Evolutionary conservation across 1,140 invertebrate species (phyloP), one percentile per base, ranked within the genome.

Genomic region (Belonocnema kinseyi): DNA sequence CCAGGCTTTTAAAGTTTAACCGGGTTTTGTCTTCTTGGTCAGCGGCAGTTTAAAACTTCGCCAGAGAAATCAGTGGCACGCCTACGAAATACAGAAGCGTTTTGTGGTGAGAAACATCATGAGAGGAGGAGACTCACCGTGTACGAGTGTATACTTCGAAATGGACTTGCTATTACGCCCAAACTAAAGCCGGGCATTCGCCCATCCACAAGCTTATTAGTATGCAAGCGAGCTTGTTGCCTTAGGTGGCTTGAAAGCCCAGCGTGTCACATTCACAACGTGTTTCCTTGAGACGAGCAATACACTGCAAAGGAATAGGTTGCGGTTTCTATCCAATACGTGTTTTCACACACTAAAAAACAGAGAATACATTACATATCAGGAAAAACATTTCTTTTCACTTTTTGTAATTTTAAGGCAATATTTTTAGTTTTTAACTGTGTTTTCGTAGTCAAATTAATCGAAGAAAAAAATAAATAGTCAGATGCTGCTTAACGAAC

Each of bases 131-230:
- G n/a, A 14, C 21, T 21, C 5, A 17, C 21, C 40, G 0, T 70
- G 74, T 74, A 54, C 50, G 75, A 73, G 73, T 76, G 56, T 75
- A 70, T 81, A 77, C 73, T 73, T 73, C 81, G 86, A 87, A 89
- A 90, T 89, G 89, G 88, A 90, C 88, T 89, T 77, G 86, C 88
- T 83, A 89, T 90, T 90, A 89, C 89, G 87, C 82, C 83, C 79
- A 88, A 88, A 89, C 88, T 89, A 87, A 89, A 89, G 85, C 88
- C 84, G 84, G 82, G 83, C 85, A 87, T 87, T 88, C 86, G 86
- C 81, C 84, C 82, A 88, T 88, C 83, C 83, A 80, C 83, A 85
- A 86, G 85, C 85, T 88, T 84, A 90, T 90, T 89, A 89, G 88
- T 88, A 89, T 89, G 89, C 88, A 85, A 89, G 86, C 75, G 83